Evolutionary conservation across 2,113 vertebrate species (phyloP).

Genomic region (Myxocyprinus asiaticus): DNA sequence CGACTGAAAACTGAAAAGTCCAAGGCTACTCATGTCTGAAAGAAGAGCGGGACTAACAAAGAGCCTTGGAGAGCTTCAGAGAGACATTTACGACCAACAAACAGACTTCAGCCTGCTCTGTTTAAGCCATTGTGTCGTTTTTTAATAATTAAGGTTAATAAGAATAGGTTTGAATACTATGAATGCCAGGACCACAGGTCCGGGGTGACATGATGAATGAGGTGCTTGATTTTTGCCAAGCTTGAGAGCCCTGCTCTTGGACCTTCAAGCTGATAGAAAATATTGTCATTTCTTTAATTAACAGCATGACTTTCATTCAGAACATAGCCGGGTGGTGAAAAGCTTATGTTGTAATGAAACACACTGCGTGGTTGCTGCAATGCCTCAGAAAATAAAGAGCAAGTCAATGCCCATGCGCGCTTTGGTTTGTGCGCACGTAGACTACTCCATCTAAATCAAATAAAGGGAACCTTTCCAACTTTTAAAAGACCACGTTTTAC

Average conservation of each 20-base stretch:
- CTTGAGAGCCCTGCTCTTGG: constrained; percentile 99
- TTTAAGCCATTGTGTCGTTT: constrained; percentile 98
- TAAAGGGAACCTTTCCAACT: constrained; percentile 80
- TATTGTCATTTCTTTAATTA: constrained; percentile 99
- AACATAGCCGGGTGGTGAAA: constrained; percentile 95
- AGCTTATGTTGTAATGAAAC: constrained; percentile 88
- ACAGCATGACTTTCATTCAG: constrained; percentile 96
- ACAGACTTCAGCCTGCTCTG: constrained; percentile 99
- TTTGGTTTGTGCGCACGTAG: constrained; percentile 85
- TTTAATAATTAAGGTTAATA: constrained; percentile 99
- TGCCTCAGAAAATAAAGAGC: constrained; percentile 77
- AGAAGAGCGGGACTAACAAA: constrained; percentile 91
- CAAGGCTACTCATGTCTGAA: constrained; percentile 95
- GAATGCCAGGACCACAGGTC: constrained; percentile 99
- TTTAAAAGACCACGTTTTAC: constrained; percentile 80
- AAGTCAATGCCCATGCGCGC: constrained; percentile 84
- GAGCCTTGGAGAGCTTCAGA: constrained; percentile 97
- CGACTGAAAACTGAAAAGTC: constrained; percentile 93
- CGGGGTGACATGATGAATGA: constrained; percentile 99
- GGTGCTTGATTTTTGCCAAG: constrained; percentile 99
- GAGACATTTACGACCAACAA: constrained; percentile 94
- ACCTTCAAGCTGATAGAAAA: constrained; percentile 98
- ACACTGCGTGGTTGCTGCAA: constrained; percentile 80
- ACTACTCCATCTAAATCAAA: constrained; percentile 82
- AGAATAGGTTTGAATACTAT: constrained; percentile 98